Base-by-base conservation (phyloP, 2,113 vertebrate species). In the Caretta caretta region DNA sequence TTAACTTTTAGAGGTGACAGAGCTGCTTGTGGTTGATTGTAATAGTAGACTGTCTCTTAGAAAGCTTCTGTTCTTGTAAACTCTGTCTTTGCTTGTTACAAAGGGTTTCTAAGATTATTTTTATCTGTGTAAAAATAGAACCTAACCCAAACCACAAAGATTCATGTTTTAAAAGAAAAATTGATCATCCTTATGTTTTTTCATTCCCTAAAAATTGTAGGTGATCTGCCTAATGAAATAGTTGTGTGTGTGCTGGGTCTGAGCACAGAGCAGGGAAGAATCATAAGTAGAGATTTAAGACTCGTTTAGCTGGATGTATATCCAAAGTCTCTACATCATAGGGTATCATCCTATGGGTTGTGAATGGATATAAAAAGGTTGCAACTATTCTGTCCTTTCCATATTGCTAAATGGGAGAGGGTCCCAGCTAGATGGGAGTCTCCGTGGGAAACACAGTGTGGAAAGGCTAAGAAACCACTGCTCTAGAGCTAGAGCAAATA, bases 371-470 rank as follows among this genome's bases (percentile, higher is more conserved):
- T 38, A 19, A 24, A 4, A 13, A 27, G 4, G 3, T 10, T 57
- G 54, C 11, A 53, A 93, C 17, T 2, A 49, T 29, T 1, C 49
- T 31, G 1, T n/a, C 22, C 75, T 76, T 79, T n/a, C 50, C 5
- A n/a, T 83, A n/a, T 31, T 65, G 20, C 35, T 89, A 53, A 19
- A 35, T 35, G 35, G n/a, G 10, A 72, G 19, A 51, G 7, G 50
- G 27, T 80, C 22, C 48, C 27, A 88, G 54, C 42, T 79, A 8
- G 8, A 12, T 50, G 48, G 48, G 48, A 48, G 10, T 49, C 49
- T 10, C 49, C 3, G 49, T 49, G 22, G 0, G 2, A 59, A n/a
- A 69, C 65, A 69, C n/a, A 3, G 2, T 0, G 0, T 11, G 51
- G 38, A 78, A 31, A 85, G 53, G 2, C 35, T 59, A 86, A 86